Evolutionary conservation across 1,140 invertebrate genomes (phyloP).

Genomic region (Conus betulinus): DNA sequence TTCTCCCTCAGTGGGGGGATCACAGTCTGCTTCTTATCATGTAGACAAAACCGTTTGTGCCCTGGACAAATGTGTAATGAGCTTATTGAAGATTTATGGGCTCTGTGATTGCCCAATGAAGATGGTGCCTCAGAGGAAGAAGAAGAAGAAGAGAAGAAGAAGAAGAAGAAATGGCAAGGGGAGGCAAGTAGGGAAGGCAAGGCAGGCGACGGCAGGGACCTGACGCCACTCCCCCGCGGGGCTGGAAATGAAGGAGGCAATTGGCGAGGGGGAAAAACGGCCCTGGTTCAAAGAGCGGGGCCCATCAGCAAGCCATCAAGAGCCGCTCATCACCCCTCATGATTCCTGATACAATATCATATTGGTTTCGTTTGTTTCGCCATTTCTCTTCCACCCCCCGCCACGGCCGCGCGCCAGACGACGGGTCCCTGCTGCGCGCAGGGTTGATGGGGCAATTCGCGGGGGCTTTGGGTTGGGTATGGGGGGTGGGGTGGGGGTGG

Average conservation of each 20-base stretch:
- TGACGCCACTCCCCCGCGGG: constrained; percentile 34
- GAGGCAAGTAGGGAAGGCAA: too few relatives aligned
- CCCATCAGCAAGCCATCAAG: constrained; percentile 12
- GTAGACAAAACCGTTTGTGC: constrained; percentile 39
- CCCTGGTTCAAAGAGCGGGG: constrained; percentile 17
- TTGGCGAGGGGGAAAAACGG: not conserved
- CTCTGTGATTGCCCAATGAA: constrained; percentile 38
- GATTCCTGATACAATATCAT: constrained; percentile 40
- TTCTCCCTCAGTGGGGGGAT: constrained; percentile 5
- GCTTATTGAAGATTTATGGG: constrained; percentile 42
- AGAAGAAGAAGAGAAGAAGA: too few relatives aligned
- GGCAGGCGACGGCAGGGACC: not conserved
- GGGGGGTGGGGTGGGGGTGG: too few relatives aligned
- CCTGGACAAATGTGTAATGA: constrained; percentile 40
- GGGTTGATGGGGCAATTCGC: constrained; percentile 5
- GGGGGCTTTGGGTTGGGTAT: too few relatives aligned
- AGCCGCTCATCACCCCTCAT: constrained; percentile 31
- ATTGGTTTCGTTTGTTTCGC: constrained; percentile 32
- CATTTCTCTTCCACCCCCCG: constrained; percentile 26
- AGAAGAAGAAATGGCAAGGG: too few relatives aligned
- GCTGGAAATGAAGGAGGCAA: constrained; percentile 34
- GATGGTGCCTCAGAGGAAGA: not conserved
- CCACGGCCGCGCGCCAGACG: not conserved
- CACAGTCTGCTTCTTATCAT: constrained; percentile 32
- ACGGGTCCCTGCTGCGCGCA: not conserved